A percentile compares a stretch with the other conserved stretches of the same genome.
phyloP scores from a whole-genome alignment of 2,797 vertebrate species.

The Myripristis murdjan region DNA sequence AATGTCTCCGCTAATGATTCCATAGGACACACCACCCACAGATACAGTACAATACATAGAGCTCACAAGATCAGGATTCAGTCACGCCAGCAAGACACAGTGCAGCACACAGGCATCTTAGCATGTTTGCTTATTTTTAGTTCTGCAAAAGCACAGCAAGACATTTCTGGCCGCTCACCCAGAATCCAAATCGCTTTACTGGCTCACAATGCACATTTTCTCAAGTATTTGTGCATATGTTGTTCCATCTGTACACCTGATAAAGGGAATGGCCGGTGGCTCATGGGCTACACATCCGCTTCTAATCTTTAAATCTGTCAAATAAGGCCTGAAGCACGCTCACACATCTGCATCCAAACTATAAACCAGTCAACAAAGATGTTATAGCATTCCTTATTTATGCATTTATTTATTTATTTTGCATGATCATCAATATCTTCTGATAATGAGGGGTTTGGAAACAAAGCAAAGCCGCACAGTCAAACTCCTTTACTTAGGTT shows the following conservation, averaged over 20 bases:
- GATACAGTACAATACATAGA: conserved; percentile 16
- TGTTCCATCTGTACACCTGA: background rate
- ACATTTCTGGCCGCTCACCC: background rate
- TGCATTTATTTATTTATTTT: too few species aligned
- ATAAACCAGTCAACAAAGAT: too few species aligned
- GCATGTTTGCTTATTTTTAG: conserved; percentile 7
- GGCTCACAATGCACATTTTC: conserved; percentile 1
- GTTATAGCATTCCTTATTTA: background rate
- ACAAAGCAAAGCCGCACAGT: too few species aligned
- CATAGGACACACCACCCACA: conserved; percentile 14
- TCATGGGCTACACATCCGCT: background rate
- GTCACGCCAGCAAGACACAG: background rate
- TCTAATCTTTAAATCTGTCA: too few species aligned
- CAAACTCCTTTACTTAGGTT: too few species aligned
- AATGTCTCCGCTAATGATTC: conserved; percentile 27
- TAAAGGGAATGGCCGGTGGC: background rate
- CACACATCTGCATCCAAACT: too few species aligned
- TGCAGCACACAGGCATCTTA: conserved; percentile 6
- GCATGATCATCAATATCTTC: background rate
- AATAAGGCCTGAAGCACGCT: too few species aligned
- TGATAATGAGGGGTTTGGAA: too few species aligned
- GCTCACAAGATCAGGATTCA: conserved; percentile 1
- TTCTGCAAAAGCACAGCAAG: background rate
- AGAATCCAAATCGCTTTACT: background rate
- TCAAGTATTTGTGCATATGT: background rate